Percentiles rank a stretch among this genome's conserved stretches.
phyloP scores from a whole-genome alignment of 2,797 vertebrate species.

The Halcyon smyrnensis region DNA sequence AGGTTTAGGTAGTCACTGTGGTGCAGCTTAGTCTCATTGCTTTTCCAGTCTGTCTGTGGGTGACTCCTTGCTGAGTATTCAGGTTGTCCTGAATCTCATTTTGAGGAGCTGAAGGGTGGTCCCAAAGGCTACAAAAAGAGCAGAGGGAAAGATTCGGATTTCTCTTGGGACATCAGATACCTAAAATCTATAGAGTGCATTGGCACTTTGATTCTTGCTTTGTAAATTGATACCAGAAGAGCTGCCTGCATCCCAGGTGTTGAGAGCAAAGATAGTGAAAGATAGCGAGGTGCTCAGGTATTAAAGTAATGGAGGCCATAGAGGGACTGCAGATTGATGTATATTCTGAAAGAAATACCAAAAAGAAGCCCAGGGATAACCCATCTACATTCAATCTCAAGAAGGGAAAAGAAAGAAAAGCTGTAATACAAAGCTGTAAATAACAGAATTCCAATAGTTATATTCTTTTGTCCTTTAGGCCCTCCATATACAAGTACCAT shows the following conservation, averaged over 20 bases:
- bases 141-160: neutral
- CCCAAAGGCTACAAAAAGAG: neutral
- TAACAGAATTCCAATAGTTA: constrained; percentile 25
- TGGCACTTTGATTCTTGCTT: neutral
- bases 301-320: neutral
- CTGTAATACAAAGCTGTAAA: constrained; percentile 42
- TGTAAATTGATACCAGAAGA: neutral
- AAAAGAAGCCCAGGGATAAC: neutral
- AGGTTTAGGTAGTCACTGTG: neutral
- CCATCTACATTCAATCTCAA: neutral
- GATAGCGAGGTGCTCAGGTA: neutral
- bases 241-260: neutral
- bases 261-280: neutral
- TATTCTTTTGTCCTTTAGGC: constrained; percentile 31
- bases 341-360: constrained; percentile 8
- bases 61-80: neutral
- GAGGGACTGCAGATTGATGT: neutral
- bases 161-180: neutral
- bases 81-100: neutral
- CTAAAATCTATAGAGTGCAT: neutral
- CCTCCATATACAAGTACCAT: neutral
- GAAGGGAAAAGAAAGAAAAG: constrained; percentile 22
- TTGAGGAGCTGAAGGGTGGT: neutral
- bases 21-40: neutral
- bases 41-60: neutral